Evolutionary conservation across 2,888 invertebrate genomes (phyloP), one percentile per base, ranked within the genome.

Genomic region (Sinopyrophorus schimmeli): DNA sequence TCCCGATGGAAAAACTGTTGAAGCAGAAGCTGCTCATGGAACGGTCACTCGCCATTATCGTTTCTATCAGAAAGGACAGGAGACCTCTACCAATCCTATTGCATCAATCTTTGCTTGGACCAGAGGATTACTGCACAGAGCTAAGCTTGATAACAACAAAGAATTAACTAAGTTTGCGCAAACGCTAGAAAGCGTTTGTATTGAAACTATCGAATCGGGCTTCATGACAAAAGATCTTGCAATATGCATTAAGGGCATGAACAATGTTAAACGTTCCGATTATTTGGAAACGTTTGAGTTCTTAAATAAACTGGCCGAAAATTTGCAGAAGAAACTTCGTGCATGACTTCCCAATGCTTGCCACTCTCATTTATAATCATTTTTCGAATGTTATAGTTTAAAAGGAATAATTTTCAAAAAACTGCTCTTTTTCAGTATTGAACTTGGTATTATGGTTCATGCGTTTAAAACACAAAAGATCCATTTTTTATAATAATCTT

Each of bases 81-180:
- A 97, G 76, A 99, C 99, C 0, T 97, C 97, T 17, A 99, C 98
- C 35, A 99, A 99, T 74, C 94, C 98, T 0, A 97, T 99, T 67
- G 98, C 98, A 12, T 98, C 97, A 0, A 98, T 99, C 67, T 99
- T 96, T 74, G 99, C 99, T 1, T 99, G 99, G 99, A 93, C 95
- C 0, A 82, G 87, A 62, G 99, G 97, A 31, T 78, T 98, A 3
- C 74, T 90, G 38, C 98, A 99, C 70, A 85, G 98, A 47, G 98
- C 97, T 47, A 92, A 94, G 68, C 77, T 99, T 54, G 98, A 99
- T 69, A 78, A 85, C 60, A 99, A 99, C 68, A 67, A 74, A 4
- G 78, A 78, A 34, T 78, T 97, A 31, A 79, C 80, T 57, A 78
- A 80, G 47, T 99, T 97, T 70, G 88, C 93, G n/a, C 80, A 87